Conservation (phyloP, 1,140 invertebrate species). For the Drosophila pseudoobscura region DNA sequence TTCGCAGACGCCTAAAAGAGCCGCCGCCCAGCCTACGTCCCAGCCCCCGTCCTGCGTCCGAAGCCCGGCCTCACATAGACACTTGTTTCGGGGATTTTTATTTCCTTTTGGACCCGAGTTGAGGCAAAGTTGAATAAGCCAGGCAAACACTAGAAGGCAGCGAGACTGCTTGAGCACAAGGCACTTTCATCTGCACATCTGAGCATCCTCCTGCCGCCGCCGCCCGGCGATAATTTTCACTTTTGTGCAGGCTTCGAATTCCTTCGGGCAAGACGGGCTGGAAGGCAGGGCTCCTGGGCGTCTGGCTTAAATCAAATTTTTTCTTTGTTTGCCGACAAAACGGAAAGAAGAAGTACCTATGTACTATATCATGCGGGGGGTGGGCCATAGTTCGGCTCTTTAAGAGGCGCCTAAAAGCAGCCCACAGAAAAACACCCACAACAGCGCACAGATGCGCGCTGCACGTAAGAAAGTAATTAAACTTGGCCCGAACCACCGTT, state of each 20-base stretch:
- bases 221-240: slow-evolving; percentile 68
- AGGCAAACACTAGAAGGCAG: slow-evolving; percentile 68
- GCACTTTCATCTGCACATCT: slow-evolving; percentile 16
- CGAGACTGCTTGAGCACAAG: slow-evolving; percentile 39
- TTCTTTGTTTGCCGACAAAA: slow-evolving; percentile 25
- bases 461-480: slow-evolving; percentile 80
- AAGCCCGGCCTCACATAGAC: slow-evolving; percentile 38
- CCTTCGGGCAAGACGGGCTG: slow-evolving; percentile 36
- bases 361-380: not conserved
- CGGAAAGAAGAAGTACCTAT: not conserved
- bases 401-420: slow-evolving; percentile 65
- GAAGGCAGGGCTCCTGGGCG: slow-evolving; percentile 27
- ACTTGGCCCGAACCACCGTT: slow-evolving; percentile 44
- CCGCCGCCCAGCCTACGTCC: slow-evolving; percentile 41
- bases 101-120: slow-evolving; percentile 36
- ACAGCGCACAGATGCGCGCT: slow-evolving; percentile 56
- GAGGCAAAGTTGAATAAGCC: slow-evolving; percentile 61
- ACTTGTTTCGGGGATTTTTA: slow-evolving; percentile 52
- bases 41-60: not conserved
- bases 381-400: not conserved
- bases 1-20: slow-evolving; percentile 74
- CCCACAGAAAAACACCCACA: slow-evolving; percentile 25
- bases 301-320: slow-evolving; percentile 33
- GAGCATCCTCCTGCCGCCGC: slow-evolving; percentile 25
- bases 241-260: slow-evolving; percentile 55